Conservation (phyloP, 1,140 invertebrate genomes). For the Cepaea nemoralis region DNA sequence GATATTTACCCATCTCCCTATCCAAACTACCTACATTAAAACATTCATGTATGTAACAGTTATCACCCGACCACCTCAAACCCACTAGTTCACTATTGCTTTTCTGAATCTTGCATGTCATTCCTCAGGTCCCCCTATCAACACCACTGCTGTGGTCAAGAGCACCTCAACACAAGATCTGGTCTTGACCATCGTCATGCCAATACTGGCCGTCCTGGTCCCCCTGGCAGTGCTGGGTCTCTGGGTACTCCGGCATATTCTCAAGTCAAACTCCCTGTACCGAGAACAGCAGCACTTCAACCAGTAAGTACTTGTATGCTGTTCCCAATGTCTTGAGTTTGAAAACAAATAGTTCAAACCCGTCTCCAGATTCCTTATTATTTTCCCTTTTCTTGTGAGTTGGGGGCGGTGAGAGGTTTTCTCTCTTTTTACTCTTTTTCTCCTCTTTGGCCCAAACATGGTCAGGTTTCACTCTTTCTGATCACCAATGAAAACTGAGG, state of each 20-base stretch:
- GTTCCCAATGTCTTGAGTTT: background rate
- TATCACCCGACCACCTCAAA: no score
- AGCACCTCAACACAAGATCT: conserved; percentile 3
- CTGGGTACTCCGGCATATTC: conserved; percentile 26
- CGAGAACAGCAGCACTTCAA: background rate
- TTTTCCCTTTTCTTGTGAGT: background rate
- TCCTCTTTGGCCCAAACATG: no score
- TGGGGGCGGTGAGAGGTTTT: no score
- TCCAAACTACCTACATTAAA: no score
- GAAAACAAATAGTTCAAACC: no score
- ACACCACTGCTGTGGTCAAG: background rate
- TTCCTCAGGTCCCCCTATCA: conserved; percentile 20
- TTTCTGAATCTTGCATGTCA: no score
- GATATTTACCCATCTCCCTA: no score
- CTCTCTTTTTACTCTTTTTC: no score
- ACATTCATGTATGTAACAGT: no score
- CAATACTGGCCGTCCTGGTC: conserved; percentile 23
- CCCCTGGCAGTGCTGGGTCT: conserved; percentile 17
- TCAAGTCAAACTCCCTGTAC: conserved; percentile 10
- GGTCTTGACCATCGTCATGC: conserved; percentile 32
- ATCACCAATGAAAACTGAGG: no score
- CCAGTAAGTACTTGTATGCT: background rate
- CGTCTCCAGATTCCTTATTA: background rate
- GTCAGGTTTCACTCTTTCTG: no score
- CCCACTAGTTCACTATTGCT: no score